Evolutionary conservation across 1,140 invertebrate genomes (phyloP).

Genomic region (Pseudachorutes palmiensis): DNA sequence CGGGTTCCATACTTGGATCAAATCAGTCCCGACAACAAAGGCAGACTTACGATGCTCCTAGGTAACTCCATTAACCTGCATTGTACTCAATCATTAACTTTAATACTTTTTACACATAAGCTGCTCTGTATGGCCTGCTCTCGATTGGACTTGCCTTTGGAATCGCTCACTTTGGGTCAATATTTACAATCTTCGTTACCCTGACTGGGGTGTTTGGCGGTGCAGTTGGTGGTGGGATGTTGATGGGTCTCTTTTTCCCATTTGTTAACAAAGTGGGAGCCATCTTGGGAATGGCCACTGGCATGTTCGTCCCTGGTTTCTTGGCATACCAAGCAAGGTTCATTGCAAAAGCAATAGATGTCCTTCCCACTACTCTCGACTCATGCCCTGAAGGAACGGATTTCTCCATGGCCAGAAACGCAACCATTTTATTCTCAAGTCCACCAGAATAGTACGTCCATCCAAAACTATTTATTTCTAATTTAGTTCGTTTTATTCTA

Average conservation of each 20-base stretch:
- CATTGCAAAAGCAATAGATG: no score
- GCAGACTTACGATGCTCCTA: not conserved
- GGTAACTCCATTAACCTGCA: not conserved
- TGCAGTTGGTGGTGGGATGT: not conserved
- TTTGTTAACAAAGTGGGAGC: not conserved
- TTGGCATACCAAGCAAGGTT: no score
- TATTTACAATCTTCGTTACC: not conserved
- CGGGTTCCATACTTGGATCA: not conserved
- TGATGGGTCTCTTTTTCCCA: not conserved
- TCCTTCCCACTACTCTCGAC: no score
- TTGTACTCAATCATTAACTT: not conserved
- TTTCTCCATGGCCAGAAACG: no score
- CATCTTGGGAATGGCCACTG: not conserved
- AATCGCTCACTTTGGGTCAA: not conserved
- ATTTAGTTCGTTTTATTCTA: no score
- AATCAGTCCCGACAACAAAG: not conserved
- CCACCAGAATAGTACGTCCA: no score
- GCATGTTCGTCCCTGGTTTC: no score
- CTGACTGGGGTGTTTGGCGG: not conserved
- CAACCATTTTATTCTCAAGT: no score
- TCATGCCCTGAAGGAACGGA: no score
- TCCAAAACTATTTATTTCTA: no score
- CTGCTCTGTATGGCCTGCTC: not conserved
- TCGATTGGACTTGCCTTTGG: not conserved
- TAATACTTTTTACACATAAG: not conserved